Percentiles rank a stretch among this genome's conserved stretches.
Conservation (phyloP, 2,797 vertebrate genomes). For the Dicrostonyx torquatus region DNA sequence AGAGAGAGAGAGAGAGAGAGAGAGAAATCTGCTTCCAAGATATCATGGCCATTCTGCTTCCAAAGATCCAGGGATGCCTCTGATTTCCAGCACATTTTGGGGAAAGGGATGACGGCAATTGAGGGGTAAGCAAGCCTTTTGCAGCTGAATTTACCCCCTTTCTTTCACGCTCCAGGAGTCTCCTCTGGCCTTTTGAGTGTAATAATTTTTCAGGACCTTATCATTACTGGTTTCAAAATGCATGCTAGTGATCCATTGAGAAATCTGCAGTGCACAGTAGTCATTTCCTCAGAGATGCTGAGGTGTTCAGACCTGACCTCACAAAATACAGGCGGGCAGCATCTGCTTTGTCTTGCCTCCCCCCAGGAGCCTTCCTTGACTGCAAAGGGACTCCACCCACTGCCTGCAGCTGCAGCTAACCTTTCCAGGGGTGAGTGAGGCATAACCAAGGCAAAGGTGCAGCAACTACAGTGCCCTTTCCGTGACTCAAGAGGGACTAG, state of each 20-base stretch:
- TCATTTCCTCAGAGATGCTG: constrained; percentile 63
- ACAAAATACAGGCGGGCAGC: constrained; percentile 37
- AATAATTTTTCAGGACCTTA: constrained; percentile 44
- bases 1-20: neutral
- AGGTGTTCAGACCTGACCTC: constrained; percentile 67
- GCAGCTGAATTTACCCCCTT: neutral
- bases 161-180: neutral
- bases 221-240: constrained; percentile 59
- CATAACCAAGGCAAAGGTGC: neutral
- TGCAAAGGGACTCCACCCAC: constrained; percentile 22
- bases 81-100: neutral
- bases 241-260: neutral
- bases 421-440: neutral
- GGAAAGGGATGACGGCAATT: neutral
- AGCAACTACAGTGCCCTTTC: constrained; percentile 10
- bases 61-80: neutral
- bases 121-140: neutral
- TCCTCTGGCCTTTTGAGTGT: neutral
- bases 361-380: neutral
- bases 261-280: neutral
- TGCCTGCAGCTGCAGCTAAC: constrained; percentile 1
- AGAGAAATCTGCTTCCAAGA: neutral
- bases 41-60: neutral
- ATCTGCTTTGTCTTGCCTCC: neutral
- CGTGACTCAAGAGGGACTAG: constrained; percentile 61